Percentiles rank a stretch among this genome's conserved stretches.
Conservation (phyloP, 2,113 vertebrate genomes). For the Paracyprichromis sp. region DNA sequence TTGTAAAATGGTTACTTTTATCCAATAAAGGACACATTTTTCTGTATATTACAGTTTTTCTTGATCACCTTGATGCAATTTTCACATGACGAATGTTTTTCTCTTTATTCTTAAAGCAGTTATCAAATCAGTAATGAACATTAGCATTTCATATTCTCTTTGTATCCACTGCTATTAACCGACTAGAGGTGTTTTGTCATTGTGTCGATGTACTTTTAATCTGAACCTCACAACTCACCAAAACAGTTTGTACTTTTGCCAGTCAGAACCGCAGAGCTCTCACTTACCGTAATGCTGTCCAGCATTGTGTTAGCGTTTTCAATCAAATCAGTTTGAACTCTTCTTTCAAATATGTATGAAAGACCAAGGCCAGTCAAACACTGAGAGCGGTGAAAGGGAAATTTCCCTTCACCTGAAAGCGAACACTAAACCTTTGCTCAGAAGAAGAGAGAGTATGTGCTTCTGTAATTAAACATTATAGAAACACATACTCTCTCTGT, state of each 20-base stretch:
- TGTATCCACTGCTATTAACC: background rate
- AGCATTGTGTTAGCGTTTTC: background rate
- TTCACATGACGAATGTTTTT: background rate
- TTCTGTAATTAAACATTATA: background rate
- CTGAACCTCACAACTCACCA: background rate
- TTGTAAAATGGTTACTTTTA: background rate
- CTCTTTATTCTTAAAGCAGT: background rate
- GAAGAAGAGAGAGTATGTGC: background rate
- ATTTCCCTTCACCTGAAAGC: background rate
- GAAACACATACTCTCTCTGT: background rate
- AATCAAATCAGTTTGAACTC: background rate
- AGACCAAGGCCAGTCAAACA: background rate
- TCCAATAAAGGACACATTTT: fast-evolving
- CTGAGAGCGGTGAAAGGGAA: background rate
- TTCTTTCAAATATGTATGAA: background rate
- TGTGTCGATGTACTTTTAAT: background rate
- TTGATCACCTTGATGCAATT: background rate
- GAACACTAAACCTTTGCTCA: fast-evolving
- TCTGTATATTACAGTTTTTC: background rate
- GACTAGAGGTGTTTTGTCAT: background rate
- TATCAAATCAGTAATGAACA: background rate
- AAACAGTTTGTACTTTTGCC: background rate
- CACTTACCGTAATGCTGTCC: background rate
- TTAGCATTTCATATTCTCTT: fast-evolving
- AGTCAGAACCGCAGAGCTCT: background rate